Evolutionary conservation across 2,888 invertebrate species (phyloP), one percentile per base, ranked within the genome.

Genomic region (Habroteleia sp.): DNA sequence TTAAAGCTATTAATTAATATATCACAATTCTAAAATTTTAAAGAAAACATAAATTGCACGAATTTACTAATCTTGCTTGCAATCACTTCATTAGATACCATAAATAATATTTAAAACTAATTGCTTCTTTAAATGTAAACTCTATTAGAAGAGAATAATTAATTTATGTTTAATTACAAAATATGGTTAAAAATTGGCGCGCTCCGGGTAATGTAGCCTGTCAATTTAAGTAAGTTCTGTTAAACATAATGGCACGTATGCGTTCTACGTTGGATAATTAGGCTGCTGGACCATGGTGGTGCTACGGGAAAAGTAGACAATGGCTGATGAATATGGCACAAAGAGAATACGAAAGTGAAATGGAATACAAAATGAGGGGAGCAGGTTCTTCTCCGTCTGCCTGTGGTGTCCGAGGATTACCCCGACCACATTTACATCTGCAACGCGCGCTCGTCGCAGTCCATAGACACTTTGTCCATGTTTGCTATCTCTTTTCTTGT

Each of bases 361-460:
- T 86, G 82, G 87, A 87, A 87, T 87, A 87, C 84, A 80, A 77
- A 84, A 87, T 85, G 87, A 87, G 82, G 82, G 82, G 79, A 79
- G 68, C 74, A 69, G 60, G 77, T 78, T 81, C 80, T 81, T 81
- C 74, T 80, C 66, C 79, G 75, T 77, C 65, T 72, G 77, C 50
- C 33, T 54, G 74, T 74, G 77, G 76, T 76, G 76, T 20, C 77
- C 74, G 77, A 78, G 77, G 76, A 35, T 77, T 65, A 76, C 72
- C 75, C 77, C 80, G 76, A 76, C 77, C 72, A 50, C 79, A 74
- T 74, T 74, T 72, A 74, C 72, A 63, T 81, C 76, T 50, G 73
- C 71, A 63, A 68, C 42, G 71, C 52, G 69, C 65, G 56, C 65
- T 25, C 31, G 52, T 25, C 31, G 20, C 37, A 10, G 60, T 68